These are phyloP conservation scores for Saturnia pavonia DNA, from an alignment of 2,888 invertebrate species.

Conservation along the genomic window DNA sequence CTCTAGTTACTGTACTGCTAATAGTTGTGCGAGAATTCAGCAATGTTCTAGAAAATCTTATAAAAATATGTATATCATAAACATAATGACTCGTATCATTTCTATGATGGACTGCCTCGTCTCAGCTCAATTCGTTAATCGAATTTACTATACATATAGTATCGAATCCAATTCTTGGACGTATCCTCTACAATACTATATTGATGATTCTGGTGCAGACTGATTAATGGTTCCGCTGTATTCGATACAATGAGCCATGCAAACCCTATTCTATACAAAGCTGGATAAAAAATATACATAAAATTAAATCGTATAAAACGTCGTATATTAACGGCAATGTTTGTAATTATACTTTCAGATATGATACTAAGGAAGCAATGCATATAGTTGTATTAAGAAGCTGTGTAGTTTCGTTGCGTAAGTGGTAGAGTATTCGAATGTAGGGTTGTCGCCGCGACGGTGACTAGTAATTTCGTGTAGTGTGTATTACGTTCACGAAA, in stretches of 20 bases:
- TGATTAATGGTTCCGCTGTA: slow-evolving; percentile 76
- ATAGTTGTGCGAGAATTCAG: no score
- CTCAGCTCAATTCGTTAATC: slow-evolving; percentile 68
- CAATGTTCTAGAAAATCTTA: slow-evolving; percentile 7
- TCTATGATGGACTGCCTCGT: slow-evolving; percentile 71
- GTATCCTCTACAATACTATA: slow-evolving; percentile 76
- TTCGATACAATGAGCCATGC: slow-evolving; percentile 69
- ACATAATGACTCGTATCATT: slow-evolving; percentile 60
- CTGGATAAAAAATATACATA: slow-evolving; percentile 28
- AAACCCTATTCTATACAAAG: slow-evolving; percentile 52
- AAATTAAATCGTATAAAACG: slow-evolving; percentile 17
- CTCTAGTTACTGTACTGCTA: no score
- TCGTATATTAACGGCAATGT: slow-evolving; percentile 43
- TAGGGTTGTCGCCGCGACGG: slow-evolving; percentile 77
- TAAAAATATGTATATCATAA: slow-evolving; percentile 28
- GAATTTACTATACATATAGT: slow-evolving; percentile 74
- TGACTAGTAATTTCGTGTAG: slow-evolving; percentile 72
- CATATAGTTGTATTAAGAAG: slow-evolving; percentile 25
- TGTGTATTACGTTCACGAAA: slow-evolving; percentile 54
- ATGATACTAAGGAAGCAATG: slow-evolving; percentile 32
- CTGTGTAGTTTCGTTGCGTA: slow-evolving; percentile 20
- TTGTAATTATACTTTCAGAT: background rate
- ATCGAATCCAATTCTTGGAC: slow-evolving; percentile 78
- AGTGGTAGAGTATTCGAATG: slow-evolving; percentile 46
- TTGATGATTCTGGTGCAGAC: slow-evolving; percentile 79